Percentiles rank a stretch among this genome's conserved stretches.
Conservation (phyloP, 2,113 vertebrate genomes). For the Pseudorasbora parva region DNA sequence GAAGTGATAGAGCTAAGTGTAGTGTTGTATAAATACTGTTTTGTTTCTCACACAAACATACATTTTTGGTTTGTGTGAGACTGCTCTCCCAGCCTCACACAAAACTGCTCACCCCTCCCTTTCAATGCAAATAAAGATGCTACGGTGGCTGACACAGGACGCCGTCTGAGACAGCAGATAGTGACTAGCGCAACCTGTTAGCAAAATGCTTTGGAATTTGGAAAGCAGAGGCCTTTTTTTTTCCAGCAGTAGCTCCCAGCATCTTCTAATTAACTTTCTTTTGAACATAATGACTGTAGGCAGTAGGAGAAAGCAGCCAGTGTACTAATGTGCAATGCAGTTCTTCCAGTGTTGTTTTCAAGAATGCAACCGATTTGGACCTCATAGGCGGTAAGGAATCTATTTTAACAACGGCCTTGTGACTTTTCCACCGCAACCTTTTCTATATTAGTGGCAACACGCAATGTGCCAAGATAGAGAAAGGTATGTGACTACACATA, state of each 20-base stretch:
- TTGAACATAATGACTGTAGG: background rate
- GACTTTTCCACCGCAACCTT: background rate
- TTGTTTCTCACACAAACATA: too few relatives aligned
- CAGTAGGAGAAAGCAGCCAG: background rate
- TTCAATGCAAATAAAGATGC: too few relatives aligned
- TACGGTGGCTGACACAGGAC: too few relatives aligned
- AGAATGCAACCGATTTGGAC: background rate
- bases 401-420: background rate
- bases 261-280: constrained; percentile 5
- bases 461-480: background rate
- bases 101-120: too few relatives aligned
- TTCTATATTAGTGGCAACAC: background rate
- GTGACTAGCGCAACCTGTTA: too few relatives aligned
- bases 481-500: background rate
- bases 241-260: background rate
- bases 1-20: too few relatives aligned
- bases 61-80: too few relatives aligned
- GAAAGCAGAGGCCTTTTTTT: background rate
- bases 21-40: too few relatives aligned
- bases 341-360: background rate
- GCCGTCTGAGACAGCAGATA: too few relatives aligned
- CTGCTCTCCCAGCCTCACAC: too few relatives aligned
- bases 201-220: background rate
- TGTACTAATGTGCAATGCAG: background rate
- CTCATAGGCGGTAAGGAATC: background rate